Evolutionary conservation across 2,113 vertebrate genomes (phyloP).

Genomic region (Entomyzon cyanotis): DNA sequence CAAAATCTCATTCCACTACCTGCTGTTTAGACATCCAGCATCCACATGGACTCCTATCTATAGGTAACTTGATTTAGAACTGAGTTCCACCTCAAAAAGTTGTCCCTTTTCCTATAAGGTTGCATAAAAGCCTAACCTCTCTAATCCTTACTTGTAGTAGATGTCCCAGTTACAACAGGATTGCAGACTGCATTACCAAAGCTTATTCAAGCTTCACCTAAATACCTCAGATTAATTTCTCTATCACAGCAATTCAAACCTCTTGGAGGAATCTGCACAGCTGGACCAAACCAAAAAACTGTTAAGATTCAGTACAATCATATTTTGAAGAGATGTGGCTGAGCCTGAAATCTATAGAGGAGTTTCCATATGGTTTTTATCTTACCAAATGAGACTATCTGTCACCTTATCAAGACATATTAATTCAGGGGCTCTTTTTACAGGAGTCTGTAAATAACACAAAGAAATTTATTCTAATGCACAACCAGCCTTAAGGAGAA

Average conservation of each 20-base stretch:
- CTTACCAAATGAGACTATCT: neutral
- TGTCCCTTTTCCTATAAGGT: neutral
- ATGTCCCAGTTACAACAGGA: neutral
- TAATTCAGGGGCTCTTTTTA: neutral
- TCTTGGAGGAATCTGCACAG: neutral
- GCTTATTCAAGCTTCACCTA: neutral
- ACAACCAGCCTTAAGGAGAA: neutral
- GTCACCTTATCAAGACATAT: neutral
- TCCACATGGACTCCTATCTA: neutral
- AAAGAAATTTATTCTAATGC: neutral
- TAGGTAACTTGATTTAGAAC: neutral
- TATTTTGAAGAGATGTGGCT: neutral
- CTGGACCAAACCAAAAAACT: neutral
- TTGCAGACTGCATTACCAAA: neutral
- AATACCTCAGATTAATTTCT: neutral
- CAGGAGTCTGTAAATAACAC: neutral
- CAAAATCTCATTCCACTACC: neutral
- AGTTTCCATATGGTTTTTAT: neutral
- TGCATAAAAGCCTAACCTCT: neutral
- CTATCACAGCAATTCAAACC: neutral
- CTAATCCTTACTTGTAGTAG: neutral
- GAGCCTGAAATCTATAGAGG: neutral
- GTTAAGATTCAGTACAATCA: accelerated
- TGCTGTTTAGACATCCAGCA: neutral
- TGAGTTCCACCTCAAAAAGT: neutral